Conservation (phyloP, 2,113 vertebrate species). For the Mus spicilegus region DNA sequence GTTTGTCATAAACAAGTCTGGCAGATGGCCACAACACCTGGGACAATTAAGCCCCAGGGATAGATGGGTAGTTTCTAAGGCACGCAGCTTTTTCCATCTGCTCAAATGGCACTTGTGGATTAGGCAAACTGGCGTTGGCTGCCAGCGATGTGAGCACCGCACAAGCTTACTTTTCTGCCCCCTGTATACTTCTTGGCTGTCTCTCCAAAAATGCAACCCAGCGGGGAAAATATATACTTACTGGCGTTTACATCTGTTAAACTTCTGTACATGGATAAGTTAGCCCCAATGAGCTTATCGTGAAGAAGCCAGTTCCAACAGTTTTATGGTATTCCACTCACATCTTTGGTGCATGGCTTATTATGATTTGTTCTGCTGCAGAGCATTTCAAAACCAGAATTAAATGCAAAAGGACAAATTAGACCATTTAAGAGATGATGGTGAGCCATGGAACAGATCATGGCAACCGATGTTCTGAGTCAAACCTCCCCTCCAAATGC, state of each 20-base stretch:
- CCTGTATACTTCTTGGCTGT: not conserved
- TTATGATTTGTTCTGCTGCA: constrained; percentile 28
- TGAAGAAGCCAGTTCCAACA: constrained; percentile 60
- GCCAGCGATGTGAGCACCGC: not conserved
- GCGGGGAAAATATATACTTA: constrained; percentile 49
- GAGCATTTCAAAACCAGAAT: constrained; percentile 32
- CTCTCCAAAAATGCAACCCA: not conserved
- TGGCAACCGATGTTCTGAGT: constrained; percentile 24
- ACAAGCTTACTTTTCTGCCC: not conserved
- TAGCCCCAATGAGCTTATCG: constrained; percentile 53
- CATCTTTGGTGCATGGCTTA: constrained; percentile 52
- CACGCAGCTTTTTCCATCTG: constrained; percentile 72
- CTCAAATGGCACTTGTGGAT: constrained; percentile 47
- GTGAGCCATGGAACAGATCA: constrained; percentile 2
- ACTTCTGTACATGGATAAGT: constrained; percentile 54
- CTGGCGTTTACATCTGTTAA: not conserved
- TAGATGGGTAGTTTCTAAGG: constrained; percentile 65
- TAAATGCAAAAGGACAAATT: constrained; percentile 53
- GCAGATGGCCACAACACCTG: constrained; percentile 78
- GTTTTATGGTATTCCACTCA: not conserved
- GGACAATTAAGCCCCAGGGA: constrained; percentile 77
- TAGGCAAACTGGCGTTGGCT: not conserved
- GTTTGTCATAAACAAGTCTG: constrained; percentile 70
- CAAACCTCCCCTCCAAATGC: constrained; percentile 32
- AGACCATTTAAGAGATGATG: constrained; percentile 36